Base-by-base conservation (phyloP, 2,797 vertebrate genomes). In the Chlorospingus flavigularis region DNA sequence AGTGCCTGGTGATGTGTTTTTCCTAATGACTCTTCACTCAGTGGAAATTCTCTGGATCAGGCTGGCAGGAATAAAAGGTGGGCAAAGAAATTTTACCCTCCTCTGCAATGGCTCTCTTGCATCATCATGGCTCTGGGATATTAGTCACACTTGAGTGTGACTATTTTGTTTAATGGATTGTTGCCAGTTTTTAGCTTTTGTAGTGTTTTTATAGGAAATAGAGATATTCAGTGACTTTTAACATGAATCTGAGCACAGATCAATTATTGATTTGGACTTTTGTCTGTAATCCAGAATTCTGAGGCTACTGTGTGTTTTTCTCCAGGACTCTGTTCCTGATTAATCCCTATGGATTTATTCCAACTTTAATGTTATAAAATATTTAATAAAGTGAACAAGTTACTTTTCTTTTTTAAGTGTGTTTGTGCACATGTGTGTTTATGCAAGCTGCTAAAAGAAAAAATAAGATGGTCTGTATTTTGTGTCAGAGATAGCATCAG, bases 341-440 rank as follows among this genome's bases (percentile, higher is more conserved):
- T 12, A 40, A 11, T 4, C 13, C 14, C 11, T 78, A 57, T 19
- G 60, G 43, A 51, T 61, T 76, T 73, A 43, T 83, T 68, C 19
- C 3, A 70, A n/a, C 4, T 13, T 54, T 10, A 8, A 6, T 78
- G 7, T 37, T 75, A 43, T 19, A 57, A 89, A 78, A 61, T 50
- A 9, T 77, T 80, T 45, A 23, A 6, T 40, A 37, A 71, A 51
- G 11, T n/a, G 15, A 82, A 62, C 45, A 26, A 62, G 11, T 62
- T 68, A 20, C 6, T 73, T 65, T 82, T 66, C 4, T n/a, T 53
- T 9, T 42, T 13, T 13, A 57, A 48, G 13, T 2, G 3, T 31
- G 13, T 24, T 17, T 4, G 2, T 45, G 19, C 20, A 40, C 6
- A 3, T 4, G 4, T 54, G 6, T 74, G 11, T 12, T 1, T 40